Conservation (phyloP, 2,888 invertebrate genomes). For the Tuta absoluta region DNA sequence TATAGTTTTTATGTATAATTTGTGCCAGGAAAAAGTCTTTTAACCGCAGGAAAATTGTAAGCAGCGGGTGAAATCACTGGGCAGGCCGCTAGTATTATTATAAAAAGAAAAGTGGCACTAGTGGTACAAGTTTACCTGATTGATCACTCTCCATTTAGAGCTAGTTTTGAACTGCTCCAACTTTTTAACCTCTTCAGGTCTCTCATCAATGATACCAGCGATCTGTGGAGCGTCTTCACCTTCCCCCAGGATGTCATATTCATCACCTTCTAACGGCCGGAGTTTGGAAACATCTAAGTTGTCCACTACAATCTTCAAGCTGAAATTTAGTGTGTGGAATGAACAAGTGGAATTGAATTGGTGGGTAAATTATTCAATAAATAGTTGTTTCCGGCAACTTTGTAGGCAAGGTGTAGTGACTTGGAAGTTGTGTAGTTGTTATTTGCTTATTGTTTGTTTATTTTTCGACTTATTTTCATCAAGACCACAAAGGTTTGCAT, state of each 20-base stretch:
- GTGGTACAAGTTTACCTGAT: conserved; percentile 52
- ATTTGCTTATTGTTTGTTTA: no score
- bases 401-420: neutral
- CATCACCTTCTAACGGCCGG: conserved; percentile 82
- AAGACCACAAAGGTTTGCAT: no score
- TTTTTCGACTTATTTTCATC: no score
- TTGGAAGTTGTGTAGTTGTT: neutral
- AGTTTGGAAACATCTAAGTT: conserved; percentile 85
- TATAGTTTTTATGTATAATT: no score
- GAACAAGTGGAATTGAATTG: neutral
- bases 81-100: no score
- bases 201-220: conserved; percentile 92
- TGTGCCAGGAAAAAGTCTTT: no score
- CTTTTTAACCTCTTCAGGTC: conserved; percentile 83
- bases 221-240: conserved; percentile 95
- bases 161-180: conserved; percentile 65
- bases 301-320: conserved; percentile 93
- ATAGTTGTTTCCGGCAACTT: neutral
- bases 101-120: neutral
- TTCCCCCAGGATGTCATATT: conserved; percentile 85
- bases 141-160: conserved; percentile 74
- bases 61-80: no score
- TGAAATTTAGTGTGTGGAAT: conserved; percentile 53
- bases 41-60: no score
- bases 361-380: neutral